Base-by-base conservation (phyloP, 2,113 vertebrate species). In the Myanophis thanlyinensis region DNA sequence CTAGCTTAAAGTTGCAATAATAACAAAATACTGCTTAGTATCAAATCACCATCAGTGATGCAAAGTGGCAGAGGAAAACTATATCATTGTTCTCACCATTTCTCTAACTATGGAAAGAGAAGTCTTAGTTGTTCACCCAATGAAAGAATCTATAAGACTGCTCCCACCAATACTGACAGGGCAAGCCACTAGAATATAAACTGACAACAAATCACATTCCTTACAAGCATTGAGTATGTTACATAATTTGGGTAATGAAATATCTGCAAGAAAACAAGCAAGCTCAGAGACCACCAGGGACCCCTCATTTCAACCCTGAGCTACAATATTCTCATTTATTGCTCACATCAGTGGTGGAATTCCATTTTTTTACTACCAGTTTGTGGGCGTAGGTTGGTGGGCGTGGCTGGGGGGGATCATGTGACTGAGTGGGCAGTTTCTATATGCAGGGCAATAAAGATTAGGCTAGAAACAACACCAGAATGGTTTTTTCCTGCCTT, bases 1-100 rank as follows among this genome's bases (percentile, higher is more conserved):
- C 95, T 96, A 95, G 93, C 95, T 97, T 95, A 97, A 97, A 97
- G 96, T 96, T 97, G 96, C 97, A 97, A 97, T 97, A 97, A 97
- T 97, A 96, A 97, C 95, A 73, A 73, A 73, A 73, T 35, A 88
- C 30, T 40, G n/a, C n/a, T 25, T 46, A 46, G 80, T 47, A 47
- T 85, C 40, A 27, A 25, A 85, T 23, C 23, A 27, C 46, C 5
- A 86, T 6, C n/a, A 53, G 18, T 44, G 20, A 8, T 22, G n/a
- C n/a, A 88, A 53, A 62, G 1, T 11, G 13, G 15, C 56, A 67
- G 44, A 46, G 10, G 27, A 89, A 89, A 22, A 15, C 44, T 54
- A 4, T 25, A 40, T 54, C 51, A 73, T 15, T 40, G 67, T 40
- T 73, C 15, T 15, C 67, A 73, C 67, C n/a, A 20, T 30, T 23